Evolutionary conservation across 2,888 invertebrate species (phyloP).

Genomic region (Coenonympha arcania): DNA sequence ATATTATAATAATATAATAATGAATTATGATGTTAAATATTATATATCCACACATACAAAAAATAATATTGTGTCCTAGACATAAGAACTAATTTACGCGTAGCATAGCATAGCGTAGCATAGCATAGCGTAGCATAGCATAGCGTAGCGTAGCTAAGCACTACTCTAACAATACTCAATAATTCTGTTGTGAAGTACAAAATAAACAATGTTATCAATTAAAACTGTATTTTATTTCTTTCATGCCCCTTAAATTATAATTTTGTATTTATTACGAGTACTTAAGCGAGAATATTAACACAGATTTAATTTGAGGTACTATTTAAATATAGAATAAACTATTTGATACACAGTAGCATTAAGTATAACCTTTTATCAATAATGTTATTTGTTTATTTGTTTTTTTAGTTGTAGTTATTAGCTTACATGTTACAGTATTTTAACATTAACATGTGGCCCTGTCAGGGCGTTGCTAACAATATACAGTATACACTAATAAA

Average conservation of each 20-base stretch:
- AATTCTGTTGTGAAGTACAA: slow-evolving; percentile 48
- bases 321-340: too few relatives aligned
- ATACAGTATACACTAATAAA: too few relatives aligned
- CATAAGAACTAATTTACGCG: slow-evolving; percentile 17
- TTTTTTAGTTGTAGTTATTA: too few relatives aligned
- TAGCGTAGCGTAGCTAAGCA: slow-evolving; percentile 29
- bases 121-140: slow-evolving; percentile 22
- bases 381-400: too few relatives aligned
- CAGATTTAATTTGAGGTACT: too few relatives aligned
- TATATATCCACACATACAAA: neutral
- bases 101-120: slow-evolving; percentile 24
- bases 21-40: neutral
- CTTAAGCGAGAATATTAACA: too few relatives aligned
- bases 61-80: slow-evolving; percentile 9
- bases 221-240: slow-evolving; percentile 13
- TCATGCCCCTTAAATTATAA: too few relatives aligned
- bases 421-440: too few relatives aligned
- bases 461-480: too few relatives aligned
- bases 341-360: too few relatives aligned
- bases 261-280: neutral
- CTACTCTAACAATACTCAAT: slow-evolving; percentile 43
- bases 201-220: slow-evolving; percentile 27
- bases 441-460: too few relatives aligned
- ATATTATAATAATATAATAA: neutral
- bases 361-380: too few relatives aligned